These are phyloP conservation scores for Pseudochirops cupreus DNA, from an alignment of 2,797 vertebrate genomes.

Conservation along the genomic window DNA sequence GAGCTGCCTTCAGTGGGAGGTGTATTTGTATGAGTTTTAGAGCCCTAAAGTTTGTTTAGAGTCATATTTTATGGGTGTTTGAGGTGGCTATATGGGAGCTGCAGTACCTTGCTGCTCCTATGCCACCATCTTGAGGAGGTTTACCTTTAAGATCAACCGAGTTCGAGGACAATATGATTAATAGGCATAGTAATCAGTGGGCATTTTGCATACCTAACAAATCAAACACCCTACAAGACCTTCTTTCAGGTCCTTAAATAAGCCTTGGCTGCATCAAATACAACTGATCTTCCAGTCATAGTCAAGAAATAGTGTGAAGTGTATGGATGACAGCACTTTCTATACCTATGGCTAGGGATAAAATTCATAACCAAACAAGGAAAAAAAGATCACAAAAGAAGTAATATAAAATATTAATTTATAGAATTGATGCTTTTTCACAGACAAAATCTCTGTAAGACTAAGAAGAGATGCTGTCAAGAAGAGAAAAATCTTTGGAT, in stretches of 20 bases:
- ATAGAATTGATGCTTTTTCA: neutral
- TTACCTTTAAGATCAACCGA: neutral
- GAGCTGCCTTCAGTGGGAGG: no score
- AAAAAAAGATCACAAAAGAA: neutral
- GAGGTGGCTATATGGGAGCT: no score
- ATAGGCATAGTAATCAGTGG: neutral
- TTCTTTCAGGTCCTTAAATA: neutral
- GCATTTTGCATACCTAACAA: neutral
- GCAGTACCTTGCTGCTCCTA: no score
- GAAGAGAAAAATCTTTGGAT: neutral
- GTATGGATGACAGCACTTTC: neutral
- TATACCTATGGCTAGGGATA: neutral
- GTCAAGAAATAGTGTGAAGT: neutral
- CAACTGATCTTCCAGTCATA: no score
- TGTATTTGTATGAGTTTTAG: no score
- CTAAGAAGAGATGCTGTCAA: neutral
- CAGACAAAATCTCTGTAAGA: neutral
- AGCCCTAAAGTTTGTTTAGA: no score
- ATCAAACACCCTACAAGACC: neutral
- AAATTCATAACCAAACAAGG: neutral
- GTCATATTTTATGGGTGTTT: no score
- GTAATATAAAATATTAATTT: neutral
- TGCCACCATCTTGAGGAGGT: neutral
- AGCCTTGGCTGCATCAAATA: neutral
- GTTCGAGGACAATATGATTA: neutral